Evolutionary conservation across 1,140 invertebrate species (phyloP).

Genomic region (Melitaea cinxia): DNA sequence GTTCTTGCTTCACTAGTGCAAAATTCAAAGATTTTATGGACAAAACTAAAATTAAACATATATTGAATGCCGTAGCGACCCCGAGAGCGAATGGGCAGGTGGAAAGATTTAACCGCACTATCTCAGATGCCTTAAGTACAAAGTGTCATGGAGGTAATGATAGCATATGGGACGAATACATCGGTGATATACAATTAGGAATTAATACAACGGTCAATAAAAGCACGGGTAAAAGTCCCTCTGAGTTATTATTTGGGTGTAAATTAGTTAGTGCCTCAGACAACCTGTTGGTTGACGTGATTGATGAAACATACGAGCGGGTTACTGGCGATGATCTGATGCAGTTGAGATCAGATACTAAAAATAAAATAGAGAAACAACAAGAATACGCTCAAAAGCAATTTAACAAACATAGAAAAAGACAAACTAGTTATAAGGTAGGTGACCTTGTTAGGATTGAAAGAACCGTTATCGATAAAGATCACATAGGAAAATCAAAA

Average conservation of each 20-base stretch:
- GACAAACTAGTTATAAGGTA: not conserved
- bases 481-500: too few relatives aligned
- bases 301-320: not conserved
- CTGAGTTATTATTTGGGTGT: not conserved
- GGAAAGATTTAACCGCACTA: slow-evolving; percentile 16
- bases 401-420: not conserved
- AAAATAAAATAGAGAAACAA: not conserved
- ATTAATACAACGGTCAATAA: slow-evolving; percentile 7
- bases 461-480: too few relatives aligned
- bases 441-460: not conserved
- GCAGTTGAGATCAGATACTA: not conserved
- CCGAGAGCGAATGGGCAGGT: slow-evolving; percentile 20
- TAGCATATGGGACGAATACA: not conserved
- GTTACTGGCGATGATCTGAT: not conserved
- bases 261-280: not conserved
- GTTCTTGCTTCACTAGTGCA: slow-evolving; percentile 7
- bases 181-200: not conserved
- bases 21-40: slow-evolving; percentile 10
- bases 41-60: not conserved
- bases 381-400: not conserved
- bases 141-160: not conserved
- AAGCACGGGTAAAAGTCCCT: not conserved
- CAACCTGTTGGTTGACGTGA: not conserved
- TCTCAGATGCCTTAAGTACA: not conserved
- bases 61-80: slow-evolving; percentile 13